A percentile compares a stretch with the other conserved stretches of the same genome.
These are phyloP conservation scores for Darevskia nairensis DNA, from an alignment of 2,797 vertebrate genomes.

Conservation along the genomic window DNA sequence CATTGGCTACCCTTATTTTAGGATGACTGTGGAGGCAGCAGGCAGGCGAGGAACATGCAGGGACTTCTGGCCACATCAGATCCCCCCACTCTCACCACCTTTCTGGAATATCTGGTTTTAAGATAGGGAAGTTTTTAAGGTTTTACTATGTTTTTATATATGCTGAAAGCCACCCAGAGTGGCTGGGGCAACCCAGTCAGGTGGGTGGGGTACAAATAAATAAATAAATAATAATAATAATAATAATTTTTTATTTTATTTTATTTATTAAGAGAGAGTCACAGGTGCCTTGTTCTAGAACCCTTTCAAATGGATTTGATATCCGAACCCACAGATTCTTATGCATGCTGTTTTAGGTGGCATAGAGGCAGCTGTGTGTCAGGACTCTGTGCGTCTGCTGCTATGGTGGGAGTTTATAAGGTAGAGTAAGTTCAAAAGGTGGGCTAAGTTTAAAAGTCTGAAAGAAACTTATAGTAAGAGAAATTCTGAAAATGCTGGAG, in stretches of 20 bases:
- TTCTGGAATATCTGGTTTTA: too few relatives aligned
- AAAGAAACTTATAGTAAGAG: background rate
- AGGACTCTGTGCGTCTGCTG: background rate
- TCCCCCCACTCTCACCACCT: background rate
- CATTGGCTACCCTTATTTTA: too few relatives aligned
- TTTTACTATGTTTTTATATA: too few relatives aligned
- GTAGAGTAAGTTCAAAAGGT: background rate
- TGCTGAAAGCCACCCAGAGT: too few relatives aligned
- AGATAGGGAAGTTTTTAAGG: too few relatives aligned
- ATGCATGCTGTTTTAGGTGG: too few relatives aligned
- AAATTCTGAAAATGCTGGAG: background rate
- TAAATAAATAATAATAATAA: too few relatives aligned
- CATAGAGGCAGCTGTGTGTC: background rate
- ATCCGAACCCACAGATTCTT: background rate
- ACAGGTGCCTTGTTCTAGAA: background rate
- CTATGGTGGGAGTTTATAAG: background rate
- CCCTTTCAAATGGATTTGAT: background rate
- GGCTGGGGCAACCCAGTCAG: too few relatives aligned
- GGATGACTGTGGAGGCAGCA: background rate
- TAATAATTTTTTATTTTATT: too few relatives aligned
- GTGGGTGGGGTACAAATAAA: too few relatives aligned
- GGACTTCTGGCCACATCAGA: too few relatives aligned
- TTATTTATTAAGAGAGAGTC: too few relatives aligned
- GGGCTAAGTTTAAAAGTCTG: background rate
- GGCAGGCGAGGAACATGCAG: background rate